Evolutionary conservation across 1,140 invertebrate species (phyloP).

Genomic region (Metaphire vulgaris): DNA sequence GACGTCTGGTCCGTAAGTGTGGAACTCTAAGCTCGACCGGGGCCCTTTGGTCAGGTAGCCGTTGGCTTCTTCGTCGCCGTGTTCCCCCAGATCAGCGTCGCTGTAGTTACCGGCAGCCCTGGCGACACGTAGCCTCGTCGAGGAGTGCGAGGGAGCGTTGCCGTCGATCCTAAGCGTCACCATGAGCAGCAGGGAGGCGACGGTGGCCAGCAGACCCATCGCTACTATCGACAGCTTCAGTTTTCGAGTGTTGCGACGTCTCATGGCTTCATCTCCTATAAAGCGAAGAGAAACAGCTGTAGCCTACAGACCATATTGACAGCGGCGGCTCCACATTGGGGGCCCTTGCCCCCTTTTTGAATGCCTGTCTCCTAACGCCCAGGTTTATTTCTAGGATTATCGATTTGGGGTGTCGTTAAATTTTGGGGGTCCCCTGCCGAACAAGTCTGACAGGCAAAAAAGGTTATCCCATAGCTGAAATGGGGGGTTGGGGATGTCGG

Average conservation of each 20-base stretch:
- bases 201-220: not conserved
- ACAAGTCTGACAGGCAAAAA: too few species aligned
- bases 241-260: not conserved
- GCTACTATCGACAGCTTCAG: not conserved
- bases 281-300: too few species aligned
- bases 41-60: not conserved
- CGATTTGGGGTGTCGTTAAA: too few species aligned
- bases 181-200: not conserved
- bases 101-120: not conserved
- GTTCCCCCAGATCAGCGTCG: not conserved
- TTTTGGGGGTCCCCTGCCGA: too few species aligned
- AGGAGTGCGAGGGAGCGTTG: not conserved
- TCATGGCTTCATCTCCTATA: not conserved
- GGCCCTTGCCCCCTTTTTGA: too few species aligned
- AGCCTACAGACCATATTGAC: too few species aligned
- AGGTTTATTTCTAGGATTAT: too few species aligned
- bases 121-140: too few species aligned
- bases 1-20: not conserved
- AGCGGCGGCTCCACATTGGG: too few species aligned
- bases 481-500: too few species aligned
- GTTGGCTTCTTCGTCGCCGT: not conserved
- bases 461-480: too few species aligned
- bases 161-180: not conserved
- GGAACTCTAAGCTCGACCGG: not conserved
- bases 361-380: too few species aligned